Evolutionary conservation across 2,113 vertebrate species (phyloP), one percentile per base, ranked within the genome.

Genomic region (Cichladusa arquata): DNA sequence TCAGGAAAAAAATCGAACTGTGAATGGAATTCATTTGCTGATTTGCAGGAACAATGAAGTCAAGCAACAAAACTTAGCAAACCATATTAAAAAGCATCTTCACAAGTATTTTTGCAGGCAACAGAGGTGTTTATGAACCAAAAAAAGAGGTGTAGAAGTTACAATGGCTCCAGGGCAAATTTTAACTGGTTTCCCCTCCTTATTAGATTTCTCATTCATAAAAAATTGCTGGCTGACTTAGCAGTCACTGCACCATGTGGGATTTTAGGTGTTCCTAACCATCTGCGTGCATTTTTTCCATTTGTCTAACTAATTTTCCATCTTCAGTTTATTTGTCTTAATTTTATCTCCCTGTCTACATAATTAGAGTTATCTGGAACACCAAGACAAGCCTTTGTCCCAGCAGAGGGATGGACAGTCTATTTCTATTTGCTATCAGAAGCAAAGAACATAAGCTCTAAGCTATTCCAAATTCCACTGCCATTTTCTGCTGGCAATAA

Each of bases 191-290:
- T 81, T 83, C 58, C 86, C 56, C 65, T 94, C 90, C 71, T 93
- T 86, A 93, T 91, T 80, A 91, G 69, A 74, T 90, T 95, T 90
- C 95, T 92, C 93, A 92, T 95, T 97, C 89, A 93, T 72, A 95
- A 93, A 91, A 86, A 82, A 84, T 19, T 60, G 61, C 76, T 88
- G 73, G 93, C 81, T 86, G 90, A 61, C 77, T 97, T 86, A 86
- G 82, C 78, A 92, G 72, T 31, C 66, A 36, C 34, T 67, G 79
- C 44, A 77, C 61, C 86, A 84, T 48, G 42, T 65, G 86, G 79
- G 71, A 90, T 80, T 92, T 90, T 77, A 81, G 83, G 91, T 86
- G 53, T 73, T 86, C 80, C 83, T 81, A 93, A 90, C 81, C 83
- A 92, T 87, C 77, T 74, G 51, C 7, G 45, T 23, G 19, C 48